These are phyloP conservation scores for Simalia tracyae DNA, from an alignment of 2,797 vertebrate species.

Conservation along the genomic window DNA sequence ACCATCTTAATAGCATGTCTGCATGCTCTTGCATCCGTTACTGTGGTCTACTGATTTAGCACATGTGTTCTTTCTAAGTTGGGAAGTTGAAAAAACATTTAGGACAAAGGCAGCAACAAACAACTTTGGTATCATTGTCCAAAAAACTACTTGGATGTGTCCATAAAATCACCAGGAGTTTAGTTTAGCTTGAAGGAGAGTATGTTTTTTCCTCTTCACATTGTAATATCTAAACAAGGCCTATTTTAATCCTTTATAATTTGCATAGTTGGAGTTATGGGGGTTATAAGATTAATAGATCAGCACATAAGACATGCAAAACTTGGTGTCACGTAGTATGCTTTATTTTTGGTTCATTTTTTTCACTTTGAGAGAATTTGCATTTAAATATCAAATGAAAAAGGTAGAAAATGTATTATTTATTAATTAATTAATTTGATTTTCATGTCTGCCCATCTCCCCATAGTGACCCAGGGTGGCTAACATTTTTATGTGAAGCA, in stretches of 20 bases:
- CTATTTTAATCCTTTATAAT: not conserved
- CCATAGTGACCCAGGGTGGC: not conserved
- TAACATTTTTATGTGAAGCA: not conserved
- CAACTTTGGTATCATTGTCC: not conserved
- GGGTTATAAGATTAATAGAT: not conserved
- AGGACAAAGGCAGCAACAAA: not conserved
- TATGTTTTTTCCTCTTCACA: not conserved
- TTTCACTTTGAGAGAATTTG: not conserved
- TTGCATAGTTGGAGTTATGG: not conserved
- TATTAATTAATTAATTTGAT: not conserved
- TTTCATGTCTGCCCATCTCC: not conserved
- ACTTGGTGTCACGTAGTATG: not conserved
- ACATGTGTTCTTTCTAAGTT: not conserved
- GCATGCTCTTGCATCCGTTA: not conserved
- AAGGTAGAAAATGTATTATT: not conserved
- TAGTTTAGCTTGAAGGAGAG: not conserved
- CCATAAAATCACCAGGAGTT: not conserved
- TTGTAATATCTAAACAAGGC: not conserved
- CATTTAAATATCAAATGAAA: not conserved
- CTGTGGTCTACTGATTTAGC: not conserved
- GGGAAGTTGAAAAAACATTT: not conserved
- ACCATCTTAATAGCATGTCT: not conserved
- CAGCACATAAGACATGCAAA: not conserved
- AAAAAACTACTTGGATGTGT: not conserved
- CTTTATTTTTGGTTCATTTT: not conserved